These are phyloP conservation scores for Crenichthys baileyi DNA, from an alignment of 2,797 vertebrate species.

Conservation along the genomic window DNA sequence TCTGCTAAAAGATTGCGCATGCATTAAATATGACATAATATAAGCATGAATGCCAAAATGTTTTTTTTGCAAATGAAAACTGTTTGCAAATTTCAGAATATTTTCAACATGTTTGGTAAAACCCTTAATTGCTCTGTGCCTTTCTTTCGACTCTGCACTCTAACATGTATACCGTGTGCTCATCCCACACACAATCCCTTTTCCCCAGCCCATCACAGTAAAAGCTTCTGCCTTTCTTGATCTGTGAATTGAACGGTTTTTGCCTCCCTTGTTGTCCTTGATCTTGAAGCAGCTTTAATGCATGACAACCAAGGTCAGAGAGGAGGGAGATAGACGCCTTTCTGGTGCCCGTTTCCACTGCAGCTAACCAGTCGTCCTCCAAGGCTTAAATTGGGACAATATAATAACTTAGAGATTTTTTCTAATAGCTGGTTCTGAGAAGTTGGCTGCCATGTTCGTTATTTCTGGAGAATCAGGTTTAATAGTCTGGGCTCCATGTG, in stretches of 20 bases:
- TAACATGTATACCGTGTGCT: slow-evolving; percentile 5
- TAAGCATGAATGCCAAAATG: slow-evolving; percentile 1
- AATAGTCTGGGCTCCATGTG: slow-evolving; percentile 10
- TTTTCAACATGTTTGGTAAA: background rate
- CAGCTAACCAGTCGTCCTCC: slow-evolving; percentile 17
- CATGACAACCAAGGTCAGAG: slow-evolving; percentile 55
- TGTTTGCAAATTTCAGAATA: slow-evolving; percentile 13
- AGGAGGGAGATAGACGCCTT: slow-evolving; percentile 31
- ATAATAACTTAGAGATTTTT: slow-evolving; percentile 4
- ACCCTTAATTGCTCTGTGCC: background rate
- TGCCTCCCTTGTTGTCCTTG: slow-evolving; percentile 52
- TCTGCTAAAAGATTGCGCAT: slow-evolving; percentile 18
- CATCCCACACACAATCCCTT: slow-evolving; percentile 52
- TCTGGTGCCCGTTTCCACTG: slow-evolving; percentile 22
- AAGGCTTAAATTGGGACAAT: background rate
- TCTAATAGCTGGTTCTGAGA: background rate
- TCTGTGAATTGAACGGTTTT: slow-evolving; percentile 60
- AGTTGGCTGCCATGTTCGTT: slow-evolving; percentile 26
- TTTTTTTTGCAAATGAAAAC: slow-evolving; percentile 21
- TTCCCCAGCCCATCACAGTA: slow-evolving; percentile 39
- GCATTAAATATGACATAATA: slow-evolving; percentile 1
- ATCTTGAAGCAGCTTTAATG: slow-evolving; percentile 61
- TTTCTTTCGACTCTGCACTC: background rate
- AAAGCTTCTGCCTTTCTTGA: slow-evolving; percentile 58
- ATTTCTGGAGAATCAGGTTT: slow-evolving; percentile 27